phyloP scores from a whole-genome alignment of 2,113 vertebrate genomes.

The Turdus rufiventris region DNA sequence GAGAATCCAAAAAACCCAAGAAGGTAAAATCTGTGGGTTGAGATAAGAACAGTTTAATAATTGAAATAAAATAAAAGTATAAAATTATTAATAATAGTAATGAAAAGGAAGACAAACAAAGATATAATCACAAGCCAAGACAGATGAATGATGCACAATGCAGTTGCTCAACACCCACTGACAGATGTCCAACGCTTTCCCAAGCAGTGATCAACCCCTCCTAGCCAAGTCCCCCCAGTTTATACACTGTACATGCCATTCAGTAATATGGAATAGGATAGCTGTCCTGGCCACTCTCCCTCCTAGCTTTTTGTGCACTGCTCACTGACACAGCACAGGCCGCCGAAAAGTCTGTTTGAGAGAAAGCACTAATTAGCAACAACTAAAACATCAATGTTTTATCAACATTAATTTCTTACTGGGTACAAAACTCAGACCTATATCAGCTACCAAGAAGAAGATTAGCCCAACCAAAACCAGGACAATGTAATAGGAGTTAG shows the following conservation, averaged over 20 bases:
- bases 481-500: neutral
- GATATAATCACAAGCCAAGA: neutral
- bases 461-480: neutral
- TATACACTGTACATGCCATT: neutral
- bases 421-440: neutral
- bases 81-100: neutral
- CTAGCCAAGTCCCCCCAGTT: neutral
- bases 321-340: too few relatives aligned
- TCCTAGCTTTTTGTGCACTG: neutral
- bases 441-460: neutral
- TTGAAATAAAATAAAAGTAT: neutral
- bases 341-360: neutral
- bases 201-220: neutral
- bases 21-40: neutral
- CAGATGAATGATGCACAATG: neutral
- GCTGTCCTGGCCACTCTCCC: neutral
- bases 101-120: neutral
- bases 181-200: neutral
- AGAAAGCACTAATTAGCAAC: neutral
- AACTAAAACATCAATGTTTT: neutral
- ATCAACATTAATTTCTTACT: neutral
- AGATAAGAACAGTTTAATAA: neutral
- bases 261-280: neutral
- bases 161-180: neutral
- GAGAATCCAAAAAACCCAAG: fast-evolving